A percentile compares a stretch with the other conserved stretches of the same genome.
These are phyloP conservation scores for Leptodactylus fuscus DNA, from an alignment of 2,113 vertebrate species.

Conservation along the genomic window DNA sequence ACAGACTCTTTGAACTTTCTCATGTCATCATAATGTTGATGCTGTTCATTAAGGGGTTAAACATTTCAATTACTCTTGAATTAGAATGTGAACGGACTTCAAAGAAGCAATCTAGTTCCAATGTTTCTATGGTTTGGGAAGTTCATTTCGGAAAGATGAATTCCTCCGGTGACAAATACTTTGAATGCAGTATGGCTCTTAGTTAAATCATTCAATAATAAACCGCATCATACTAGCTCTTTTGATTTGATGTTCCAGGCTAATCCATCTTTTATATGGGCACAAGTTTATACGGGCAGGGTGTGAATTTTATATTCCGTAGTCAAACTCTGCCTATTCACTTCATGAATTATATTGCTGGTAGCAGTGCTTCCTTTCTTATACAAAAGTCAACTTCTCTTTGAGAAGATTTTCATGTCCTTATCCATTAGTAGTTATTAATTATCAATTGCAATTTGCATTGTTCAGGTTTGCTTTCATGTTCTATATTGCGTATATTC, in stretches of 20 bases:
- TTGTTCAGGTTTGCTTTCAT: too few species aligned
- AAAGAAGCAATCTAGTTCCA: slow-evolving; percentile 17
- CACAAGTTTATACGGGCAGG: not conserved
- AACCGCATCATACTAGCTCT: not conserved
- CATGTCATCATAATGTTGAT: not conserved
- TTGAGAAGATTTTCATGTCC: too few species aligned
- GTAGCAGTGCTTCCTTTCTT: not conserved
- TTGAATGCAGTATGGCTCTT: not conserved
- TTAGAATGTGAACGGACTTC: slow-evolving; percentile 30
- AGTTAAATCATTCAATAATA: not conserved
- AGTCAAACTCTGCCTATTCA: not conserved
- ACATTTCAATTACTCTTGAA: slow-evolving; percentile 26
- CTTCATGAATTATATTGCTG: not conserved
- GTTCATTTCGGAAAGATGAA: slow-evolving; percentile 2
- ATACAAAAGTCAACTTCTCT: not conserved
- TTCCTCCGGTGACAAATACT: slow-evolving; percentile 33
- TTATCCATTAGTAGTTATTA: too few species aligned
- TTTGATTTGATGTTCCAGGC: not conserved
- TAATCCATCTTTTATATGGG: slow-evolving; percentile 3
- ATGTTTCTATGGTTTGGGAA: not conserved
- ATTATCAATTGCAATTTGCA: too few species aligned
- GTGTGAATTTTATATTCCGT: not conserved
- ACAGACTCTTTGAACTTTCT: too few species aligned
- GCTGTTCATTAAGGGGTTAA: not conserved
- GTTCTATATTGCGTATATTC: too few species aligned